Base-by-base conservation (phyloP, 2,888 invertebrate genomes). In the Nomada fucata region DNA sequence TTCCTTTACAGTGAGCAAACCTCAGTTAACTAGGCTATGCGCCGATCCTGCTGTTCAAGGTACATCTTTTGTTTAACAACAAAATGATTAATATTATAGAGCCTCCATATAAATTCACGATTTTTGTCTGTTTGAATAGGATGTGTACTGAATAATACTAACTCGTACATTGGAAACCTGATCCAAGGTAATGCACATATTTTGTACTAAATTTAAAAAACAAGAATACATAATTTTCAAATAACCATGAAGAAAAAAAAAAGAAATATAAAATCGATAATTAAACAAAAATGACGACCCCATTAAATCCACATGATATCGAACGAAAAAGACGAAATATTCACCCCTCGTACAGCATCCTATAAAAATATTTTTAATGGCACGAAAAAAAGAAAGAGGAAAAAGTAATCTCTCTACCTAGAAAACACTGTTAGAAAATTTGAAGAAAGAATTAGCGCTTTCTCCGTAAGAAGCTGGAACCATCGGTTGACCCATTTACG, bases 141-240 rank as follows among this genome's bases (percentile, higher is more conserved):
- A 74, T 86, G 63, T 59, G 50, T 90, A 69, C 59, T 88, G 0
- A 85, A 68, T 61, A 23, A 82, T 15, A 78, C 88, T 1, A 90
- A 71, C 44, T 79, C 75, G 20, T 89, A 76, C 50, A 68, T 89
- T 64, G 86, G 85, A 60, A 90, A 78, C 64, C 65, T 88, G 10
- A 68, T 90, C 3, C 89, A 89, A 90, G 91, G 92, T 92, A 88
- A 87, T 26, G 23, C 29, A 55, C 50, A 44, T 29, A 23, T 59
- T 57, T 81, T 57, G 2, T 11, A 61, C 2, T 26, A 52, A 57
- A n/a, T 18, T 42, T 13, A 23, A 57, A 53, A 52, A 26, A 64
- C 23, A n/a, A 20, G 59, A 44, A 55, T 44, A 26, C 53, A 15
- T n/a, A 0, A 5, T 26, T 15, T 50, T 15, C 10, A 57, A 26